Evolutionary conservation across 2,797 vertebrate species (phyloP), one percentile per base, ranked within the genome.

Genomic region (Myripristis jacobus): DNA sequence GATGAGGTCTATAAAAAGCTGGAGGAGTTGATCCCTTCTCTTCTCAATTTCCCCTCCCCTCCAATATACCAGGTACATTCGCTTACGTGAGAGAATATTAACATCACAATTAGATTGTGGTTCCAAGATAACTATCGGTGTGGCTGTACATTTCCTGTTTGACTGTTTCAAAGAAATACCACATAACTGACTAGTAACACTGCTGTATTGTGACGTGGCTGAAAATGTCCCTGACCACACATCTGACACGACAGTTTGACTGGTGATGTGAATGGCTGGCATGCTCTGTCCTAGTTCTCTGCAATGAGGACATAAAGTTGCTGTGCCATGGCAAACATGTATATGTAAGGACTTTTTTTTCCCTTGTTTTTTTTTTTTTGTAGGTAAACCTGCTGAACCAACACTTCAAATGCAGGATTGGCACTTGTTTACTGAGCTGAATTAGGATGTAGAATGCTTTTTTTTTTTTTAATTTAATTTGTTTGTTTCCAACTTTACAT

Each of bases 81-180:
- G 58, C 27, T 50, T 54, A 19, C 53, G 10, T 61, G 34, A 72
- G 48, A 71, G 77, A 66, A 69, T 29, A 64, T 50, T 58, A 61
- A 46, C 50, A 51, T 70, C 57, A 44, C 68, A 75, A 65, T 70
- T 64, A 73, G 18, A 64, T 71, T 81, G 66, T 16, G 66, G 73
- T 79, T 43, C 9, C 16, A 25, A 70, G 66, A 75, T 64, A 62
- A 73, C 22, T 43, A 51, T 16, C 48, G 59, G 66, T 61, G 59
- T 75, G 24, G 75, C 75, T 34, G 41, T 54, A 38, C 24, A 67
- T 73, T 81, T 81, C 68, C 66, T 81, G 51, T 80, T 67, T 21
- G 38, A 66, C 54, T 38, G 15, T 75, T 88, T 80, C 62, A 79
- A 80, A 83, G 80, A 87, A 84, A 71, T 47, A 56, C 44, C 65